phyloP scores from a whole-genome alignment of 2,888 invertebrate genomes.

The Cosmorhoe ocellata region DNA sequence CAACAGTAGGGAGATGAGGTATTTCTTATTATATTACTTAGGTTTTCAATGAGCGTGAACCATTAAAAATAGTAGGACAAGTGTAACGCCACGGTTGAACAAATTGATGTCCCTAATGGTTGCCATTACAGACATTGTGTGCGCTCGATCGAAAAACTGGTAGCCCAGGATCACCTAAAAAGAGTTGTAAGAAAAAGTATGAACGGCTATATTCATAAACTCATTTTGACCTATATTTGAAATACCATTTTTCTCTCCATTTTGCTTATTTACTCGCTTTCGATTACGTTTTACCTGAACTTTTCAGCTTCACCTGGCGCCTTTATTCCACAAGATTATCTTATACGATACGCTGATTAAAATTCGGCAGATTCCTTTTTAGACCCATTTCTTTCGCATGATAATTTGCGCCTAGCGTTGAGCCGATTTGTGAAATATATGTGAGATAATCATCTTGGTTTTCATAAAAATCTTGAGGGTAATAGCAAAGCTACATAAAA shows the following conservation, averaged over 20 bases:
- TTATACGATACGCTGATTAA: conserved; percentile 48
- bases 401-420: conserved; percentile 42
- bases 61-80: conserved; percentile 57
- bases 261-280: conserved; percentile 49
- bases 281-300: conserved; percentile 40
- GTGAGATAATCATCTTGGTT: conserved; percentile 4
- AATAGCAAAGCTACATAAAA: conserved; percentile 42
- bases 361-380: conserved; percentile 47
- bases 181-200: conserved; percentile 62
- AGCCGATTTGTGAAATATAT: conserved; percentile 31
- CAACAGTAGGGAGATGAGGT: too few relatives aligned
- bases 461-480: conserved; percentile 1
- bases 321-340: conserved; percentile 25
- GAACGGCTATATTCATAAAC: conserved; percentile 63
- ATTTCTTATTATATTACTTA: too few relatives aligned
- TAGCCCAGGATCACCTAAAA: conserved; percentile 53
- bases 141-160: conserved; percentile 70
- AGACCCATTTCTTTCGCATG: conserved; percentile 44
- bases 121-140: conserved; percentile 71
- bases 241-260: conserved; percentile 46
- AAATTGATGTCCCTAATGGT: conserved; percentile 72
- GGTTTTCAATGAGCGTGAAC: conserved; percentile 4
- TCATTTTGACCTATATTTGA: conserved; percentile 49
- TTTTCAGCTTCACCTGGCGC: conserved; percentile 38
- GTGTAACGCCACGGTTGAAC: conserved; percentile 67